Evolutionary conservation across 2,888 invertebrate genomes (phyloP).

Genomic region (Andrena bucephala): DNA sequence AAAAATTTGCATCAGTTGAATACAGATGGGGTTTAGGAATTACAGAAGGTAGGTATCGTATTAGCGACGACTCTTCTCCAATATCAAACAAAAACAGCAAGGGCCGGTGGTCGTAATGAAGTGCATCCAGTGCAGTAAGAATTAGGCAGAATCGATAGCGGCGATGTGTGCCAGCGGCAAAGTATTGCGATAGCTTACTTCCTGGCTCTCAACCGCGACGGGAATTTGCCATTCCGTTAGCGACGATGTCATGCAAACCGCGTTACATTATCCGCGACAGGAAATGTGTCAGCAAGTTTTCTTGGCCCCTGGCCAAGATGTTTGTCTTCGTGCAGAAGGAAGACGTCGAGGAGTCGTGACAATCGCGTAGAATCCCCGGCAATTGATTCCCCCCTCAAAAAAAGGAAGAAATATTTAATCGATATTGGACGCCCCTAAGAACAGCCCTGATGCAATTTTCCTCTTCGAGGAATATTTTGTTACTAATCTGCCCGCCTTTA

Average conservation of each 20-base stretch:
- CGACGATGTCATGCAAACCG: constrained; percentile 53
- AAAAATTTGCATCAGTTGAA: not conserved
- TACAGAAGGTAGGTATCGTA: not conserved
- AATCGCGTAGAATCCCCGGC: constrained; percentile 22
- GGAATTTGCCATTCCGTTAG: constrained; percentile 61
- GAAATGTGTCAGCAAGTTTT: constrained; percentile 72
- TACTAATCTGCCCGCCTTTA: not conserved
- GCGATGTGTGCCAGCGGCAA: constrained; percentile 23
- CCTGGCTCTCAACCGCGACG: constrained; percentile 31
- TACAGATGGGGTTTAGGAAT: too few relatives aligned
- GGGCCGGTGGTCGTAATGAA: not conserved
- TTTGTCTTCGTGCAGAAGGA: constrained; percentile 43
- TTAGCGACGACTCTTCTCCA: too few relatives aligned
- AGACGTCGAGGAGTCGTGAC: constrained; percentile 37
- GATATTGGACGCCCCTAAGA: not conserved
- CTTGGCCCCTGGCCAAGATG: constrained; percentile 63
- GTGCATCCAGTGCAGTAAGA: not conserved
- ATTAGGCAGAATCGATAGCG: constrained; percentile 16
- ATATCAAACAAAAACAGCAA: not conserved
- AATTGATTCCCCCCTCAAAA: not conserved
- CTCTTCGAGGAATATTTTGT: not conserved
- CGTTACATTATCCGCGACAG: constrained; percentile 48
- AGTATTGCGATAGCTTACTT: constrained; percentile 22
- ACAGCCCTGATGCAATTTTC: not conserved
- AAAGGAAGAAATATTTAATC: not conserved